A percentile compares a stretch with the other conserved stretches of the same genome.
Evolutionary conservation across 2,888 invertebrate genomes (phyloP).

Genomic region (Lithophane ornitopus): DNA sequence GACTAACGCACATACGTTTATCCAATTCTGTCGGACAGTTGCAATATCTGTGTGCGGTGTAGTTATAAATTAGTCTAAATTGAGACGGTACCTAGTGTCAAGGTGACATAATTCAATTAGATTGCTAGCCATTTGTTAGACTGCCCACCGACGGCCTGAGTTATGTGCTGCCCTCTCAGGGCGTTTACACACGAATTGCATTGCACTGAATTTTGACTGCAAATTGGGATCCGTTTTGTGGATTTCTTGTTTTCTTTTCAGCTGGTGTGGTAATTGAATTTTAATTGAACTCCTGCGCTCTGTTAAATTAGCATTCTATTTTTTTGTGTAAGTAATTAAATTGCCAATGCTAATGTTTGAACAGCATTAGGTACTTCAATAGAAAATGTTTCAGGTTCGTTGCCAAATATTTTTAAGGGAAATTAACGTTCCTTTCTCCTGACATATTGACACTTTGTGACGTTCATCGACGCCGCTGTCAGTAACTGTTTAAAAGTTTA

Average conservation of each 20-base stretch:
- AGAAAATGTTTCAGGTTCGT: conserved; percentile 2
- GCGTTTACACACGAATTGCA: conserved; percentile 53
- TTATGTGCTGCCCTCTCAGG: conserved; percentile 68
- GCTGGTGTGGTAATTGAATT: conserved; percentile 36
- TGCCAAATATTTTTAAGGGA: conserved; percentile 7
- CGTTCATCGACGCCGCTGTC: neutral
- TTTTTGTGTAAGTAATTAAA: conserved; percentile 18
- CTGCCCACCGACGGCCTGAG: conserved; percentile 72
- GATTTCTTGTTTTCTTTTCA: conserved; percentile 32
- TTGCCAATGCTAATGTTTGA: conserved; percentile 9
- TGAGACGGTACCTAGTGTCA: conserved; percentile 79
- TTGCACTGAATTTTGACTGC: conserved; percentile 44
- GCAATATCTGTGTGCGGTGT: conserved; percentile 70
- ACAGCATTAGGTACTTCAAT: conserved; percentile 10
- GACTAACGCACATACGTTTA: conserved; percentile 59
- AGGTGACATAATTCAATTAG: conserved; percentile 86
- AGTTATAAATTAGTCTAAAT: conserved; percentile 82
- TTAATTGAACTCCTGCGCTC: conserved; percentile 23
- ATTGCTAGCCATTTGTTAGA: conserved; percentile 81
- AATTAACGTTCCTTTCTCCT: conserved; percentile 26
- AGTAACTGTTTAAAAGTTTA: conserved; percentile 10
- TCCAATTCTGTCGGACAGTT: conserved; percentile 51
- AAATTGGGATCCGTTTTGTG: conserved; percentile 21
- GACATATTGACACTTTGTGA: conserved; percentile 39
- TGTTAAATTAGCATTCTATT: conserved; percentile 8